Percentiles rank a stretch among this genome's conserved stretches.
Evolutionary conservation across 2,888 invertebrate species (phyloP).

Genomic region (Phasia obesa): DNA sequence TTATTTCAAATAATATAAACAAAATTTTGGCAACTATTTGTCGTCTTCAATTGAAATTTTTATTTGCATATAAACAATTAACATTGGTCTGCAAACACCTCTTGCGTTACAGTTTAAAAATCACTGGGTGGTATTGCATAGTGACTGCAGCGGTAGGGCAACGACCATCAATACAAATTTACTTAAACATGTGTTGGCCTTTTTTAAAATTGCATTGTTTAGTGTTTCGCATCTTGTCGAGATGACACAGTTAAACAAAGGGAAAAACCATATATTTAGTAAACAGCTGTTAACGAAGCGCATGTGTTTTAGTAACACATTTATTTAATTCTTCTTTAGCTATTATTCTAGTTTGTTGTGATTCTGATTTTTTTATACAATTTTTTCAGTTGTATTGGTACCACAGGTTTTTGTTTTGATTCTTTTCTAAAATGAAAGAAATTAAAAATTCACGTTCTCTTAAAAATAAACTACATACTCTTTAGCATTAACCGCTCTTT

Average conservation of each 20-base stretch:
- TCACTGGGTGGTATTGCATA: conserved; percentile 37
- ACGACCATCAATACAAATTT: conserved; percentile 38
- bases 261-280: not conserved
- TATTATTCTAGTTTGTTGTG: conserved; percentile 41
- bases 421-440: not conserved
- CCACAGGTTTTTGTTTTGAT: conserved; percentile 26
- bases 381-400: not conserved
- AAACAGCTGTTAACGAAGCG: conserved; percentile 24
- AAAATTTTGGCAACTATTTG: too few species aligned
- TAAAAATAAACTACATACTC: not conserved
- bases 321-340: not conserved
- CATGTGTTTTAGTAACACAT: conserved; percentile 11
- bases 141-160: not conserved
- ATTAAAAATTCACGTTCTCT: conserved; percentile 18
- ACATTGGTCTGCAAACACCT: not conserved
- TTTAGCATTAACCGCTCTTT: not conserved
- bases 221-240: not conserved
- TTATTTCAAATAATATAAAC: not conserved
- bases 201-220: not conserved
- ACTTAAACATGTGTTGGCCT: conserved; percentile 14
- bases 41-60: too few species aligned
- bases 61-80: too few species aligned
- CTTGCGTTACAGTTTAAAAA: conserved; percentile 63
- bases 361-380: conserved; percentile 10
- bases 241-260: not conserved